Base-by-base conservation (phyloP, 2,113 vertebrate genomes). In the Channa argus region DNA sequence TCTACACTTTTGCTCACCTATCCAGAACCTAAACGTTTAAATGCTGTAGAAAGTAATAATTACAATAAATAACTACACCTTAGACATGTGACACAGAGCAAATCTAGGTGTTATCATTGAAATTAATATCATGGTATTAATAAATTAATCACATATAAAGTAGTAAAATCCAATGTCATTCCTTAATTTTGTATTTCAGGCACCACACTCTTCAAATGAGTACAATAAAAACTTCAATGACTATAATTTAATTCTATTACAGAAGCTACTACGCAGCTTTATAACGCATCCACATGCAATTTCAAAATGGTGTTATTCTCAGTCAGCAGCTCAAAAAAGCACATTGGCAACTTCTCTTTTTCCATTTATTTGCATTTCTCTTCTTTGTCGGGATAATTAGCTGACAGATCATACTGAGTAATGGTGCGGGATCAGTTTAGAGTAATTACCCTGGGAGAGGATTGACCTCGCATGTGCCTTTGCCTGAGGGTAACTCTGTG, bases 381-480 rank as follows among this genome's bases (percentile, higher is more conserved):
- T 60, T 44, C 66, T 14, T 71, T 49, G 13, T 53, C 67, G 12
- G 51, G 74, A 53, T 82, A 89, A 91, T 90, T 87, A 86, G 76
- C 74, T 4, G 5, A 72, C 76, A 75, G 75, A 83, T 84, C 71
- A 79, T 36, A 34, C 70, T 87, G 85, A 89, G 55, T 87, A 82
- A 86, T 89, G 82, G 67, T 86, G 53, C 79, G 71, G 71, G 82
- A 85, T 85, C 79, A 82, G 79, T 79, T 64, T 77, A 88, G 74
- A 77, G 72, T 85, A 86, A 91, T 90, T 89, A 89, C 50, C 60
- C 65, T 58, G 63, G 53, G 62, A 86, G 79, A 84, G 74, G 77
- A 71, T 14, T 91, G 89, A 89, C 86, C 84, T 71, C 45, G 6
- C 46, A 73, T 66, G 63, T 68, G 59, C 38, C 67, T 86, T 63